phyloP scores from a whole-genome alignment of 2,797 vertebrate species.

The Melopsittacus undulatus region DNA sequence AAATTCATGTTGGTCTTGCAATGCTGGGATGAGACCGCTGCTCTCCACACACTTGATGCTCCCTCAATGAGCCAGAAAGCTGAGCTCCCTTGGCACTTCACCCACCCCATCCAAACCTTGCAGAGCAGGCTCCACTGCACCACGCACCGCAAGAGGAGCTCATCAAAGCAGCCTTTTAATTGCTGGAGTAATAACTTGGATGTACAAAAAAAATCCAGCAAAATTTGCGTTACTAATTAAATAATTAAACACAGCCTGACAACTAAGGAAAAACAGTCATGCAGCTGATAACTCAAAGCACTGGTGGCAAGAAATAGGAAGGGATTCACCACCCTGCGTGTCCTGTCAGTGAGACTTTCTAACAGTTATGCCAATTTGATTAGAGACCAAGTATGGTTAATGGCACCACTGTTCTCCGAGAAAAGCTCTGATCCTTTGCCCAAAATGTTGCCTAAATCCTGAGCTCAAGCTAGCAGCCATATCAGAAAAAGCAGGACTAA shows the following conservation, averaged over 20 bases:
- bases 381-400: not conserved
- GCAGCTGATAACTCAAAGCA: slow-evolving; percentile 37
- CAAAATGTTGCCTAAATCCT: not conserved
- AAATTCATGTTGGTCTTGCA: not conserved
- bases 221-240: slow-evolving; percentile 73
- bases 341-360: not conserved
- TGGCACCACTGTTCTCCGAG: not conserved
- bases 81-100: not conserved
- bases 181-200: slow-evolving; percentile 54
- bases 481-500: not conserved
- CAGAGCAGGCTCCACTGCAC: not conserved
- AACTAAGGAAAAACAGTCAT: slow-evolving; percentile 53
- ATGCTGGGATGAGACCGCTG: not conserved
- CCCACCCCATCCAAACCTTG: not conserved
- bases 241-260: slow-evolving; percentile 68
- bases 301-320: slow-evolving; percentile 5
- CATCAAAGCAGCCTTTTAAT: slow-evolving; percentile 71
- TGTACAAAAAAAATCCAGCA: slow-evolving; percentile 41
- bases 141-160: not conserved
- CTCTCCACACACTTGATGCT: not conserved
- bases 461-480: not conserved
- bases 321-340: not conserved
- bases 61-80: not conserved
- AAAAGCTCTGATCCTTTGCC: slow-evolving; percentile 5
- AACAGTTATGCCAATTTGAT: not conserved